These are phyloP conservation scores for Hipposideros larvatus DNA, from an alignment of 2,797 vertebrate species.

Conservation along the genomic window DNA sequence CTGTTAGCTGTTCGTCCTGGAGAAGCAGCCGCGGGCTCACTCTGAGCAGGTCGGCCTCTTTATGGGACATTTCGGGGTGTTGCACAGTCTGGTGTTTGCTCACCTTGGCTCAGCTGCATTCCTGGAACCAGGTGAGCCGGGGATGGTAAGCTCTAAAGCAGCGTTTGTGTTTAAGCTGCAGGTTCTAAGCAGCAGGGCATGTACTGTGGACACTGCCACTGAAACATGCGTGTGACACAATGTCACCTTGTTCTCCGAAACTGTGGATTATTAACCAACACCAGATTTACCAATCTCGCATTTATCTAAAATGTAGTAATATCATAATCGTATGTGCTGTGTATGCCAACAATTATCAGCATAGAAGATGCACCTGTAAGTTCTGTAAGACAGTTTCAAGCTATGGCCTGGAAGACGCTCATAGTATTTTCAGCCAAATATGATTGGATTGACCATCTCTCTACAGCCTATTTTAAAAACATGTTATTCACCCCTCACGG, in stretches of 20 bases:
- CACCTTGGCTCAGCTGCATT: too few relatives aligned
- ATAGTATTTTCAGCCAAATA: neutral
- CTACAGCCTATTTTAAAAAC: constrained; percentile 26
- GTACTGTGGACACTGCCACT: neutral
- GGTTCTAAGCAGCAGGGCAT: neutral
- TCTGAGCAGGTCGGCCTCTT: neutral
- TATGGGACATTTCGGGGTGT: neutral
- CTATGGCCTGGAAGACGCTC: neutral
- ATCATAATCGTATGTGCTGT: constrained; percentile 61
- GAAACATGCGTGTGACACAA: neutral
- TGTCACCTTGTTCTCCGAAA: neutral
- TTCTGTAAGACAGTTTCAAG: constrained; percentile 24
- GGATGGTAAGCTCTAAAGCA: too few relatives aligned
- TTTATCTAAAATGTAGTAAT: constrained; percentile 26
- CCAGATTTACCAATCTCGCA: neutral
- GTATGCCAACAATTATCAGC: constrained; percentile 23
- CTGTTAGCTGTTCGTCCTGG: accelerated
- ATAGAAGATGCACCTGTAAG: constrained; percentile 47
- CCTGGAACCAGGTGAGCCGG: too few relatives aligned
- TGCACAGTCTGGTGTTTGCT: neutral
- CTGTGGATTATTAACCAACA: constrained; percentile 47
- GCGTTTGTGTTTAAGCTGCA: neutral
- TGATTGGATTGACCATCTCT: neutral
- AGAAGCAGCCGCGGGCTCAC: neutral
- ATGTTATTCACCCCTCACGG: neutral